Conservation (phyloP, 2,113 vertebrate species). For the Etheostoma spectabile region DNA sequence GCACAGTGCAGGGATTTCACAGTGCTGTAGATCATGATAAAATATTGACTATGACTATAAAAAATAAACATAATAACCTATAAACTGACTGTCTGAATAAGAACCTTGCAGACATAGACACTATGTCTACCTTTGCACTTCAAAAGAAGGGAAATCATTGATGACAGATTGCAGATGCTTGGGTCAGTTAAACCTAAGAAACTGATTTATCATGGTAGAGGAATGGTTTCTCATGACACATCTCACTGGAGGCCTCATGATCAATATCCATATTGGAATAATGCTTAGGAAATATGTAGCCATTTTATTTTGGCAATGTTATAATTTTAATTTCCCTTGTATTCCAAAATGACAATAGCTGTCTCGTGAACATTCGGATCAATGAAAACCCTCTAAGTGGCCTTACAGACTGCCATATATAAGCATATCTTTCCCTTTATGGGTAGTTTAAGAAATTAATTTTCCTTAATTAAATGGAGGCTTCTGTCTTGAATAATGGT, state of each 20-base stretch:
- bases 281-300: background rate
- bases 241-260: background rate
- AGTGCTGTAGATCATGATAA: too few relatives aligned
- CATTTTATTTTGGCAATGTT: background rate
- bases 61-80: too few relatives aligned
- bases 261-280: background rate
- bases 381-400: background rate
- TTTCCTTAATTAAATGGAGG: background rate
- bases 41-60: too few relatives aligned
- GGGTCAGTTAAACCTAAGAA: background rate
- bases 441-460: background rate
- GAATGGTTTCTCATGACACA: background rate
- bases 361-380: background rate
- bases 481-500: background rate
- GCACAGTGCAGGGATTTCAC: too few relatives aligned
- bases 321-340: background rate
- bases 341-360: background rate
- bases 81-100: too few relatives aligned
- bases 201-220: background rate
- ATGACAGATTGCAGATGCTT: background rate
- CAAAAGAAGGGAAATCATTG: background rate
- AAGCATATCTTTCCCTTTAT: background rate
- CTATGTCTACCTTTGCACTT: background rate
- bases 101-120: too few relatives aligned
- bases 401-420: background rate